Percentiles rank a stretch among this genome's conserved stretches.
Evolutionary conservation across 1,140 invertebrate species (phyloP).

Genomic region (Meloidogyne exigua): DNA sequence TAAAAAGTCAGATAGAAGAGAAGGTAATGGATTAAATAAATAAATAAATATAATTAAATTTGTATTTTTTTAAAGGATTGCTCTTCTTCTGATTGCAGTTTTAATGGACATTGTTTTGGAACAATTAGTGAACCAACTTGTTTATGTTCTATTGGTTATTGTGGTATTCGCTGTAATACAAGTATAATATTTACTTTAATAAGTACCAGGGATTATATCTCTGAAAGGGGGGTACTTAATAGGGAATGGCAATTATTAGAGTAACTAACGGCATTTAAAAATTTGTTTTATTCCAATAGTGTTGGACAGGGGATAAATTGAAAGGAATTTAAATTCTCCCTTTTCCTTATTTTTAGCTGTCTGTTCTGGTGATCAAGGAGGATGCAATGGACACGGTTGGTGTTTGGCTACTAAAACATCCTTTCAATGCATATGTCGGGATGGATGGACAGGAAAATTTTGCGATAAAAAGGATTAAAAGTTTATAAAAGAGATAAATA

Average conservation of each 20-base stretch:
- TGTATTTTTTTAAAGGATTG: neutral
- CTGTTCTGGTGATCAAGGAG: constrained; percentile 11
- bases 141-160: constrained; percentile 9
- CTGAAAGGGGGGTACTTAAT: too few species aligned
- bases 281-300: too few species aligned
- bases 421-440: neutral
- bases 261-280: too few species aligned
- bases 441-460: neutral
- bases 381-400: constrained; percentile 19
- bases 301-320: too few species aligned
- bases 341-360: neutral
- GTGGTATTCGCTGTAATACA: constrained; percentile 18
- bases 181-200: neutral
- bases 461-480: neutral
- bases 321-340: too few species aligned
- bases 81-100: constrained; percentile 6
- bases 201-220: too few species aligned
- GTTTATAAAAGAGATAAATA: too few species aligned
- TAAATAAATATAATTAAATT: too few species aligned
- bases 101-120: constrained; percentile 22
- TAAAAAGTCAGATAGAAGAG: neutral
- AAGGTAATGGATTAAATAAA: neutral
- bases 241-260: too few species aligned
- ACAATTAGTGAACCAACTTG: neutral
- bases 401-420: constrained; percentile 10